These are phyloP conservation scores for Pseudorhiza aurosa DNA, from an alignment of 30 jellyfish, hydroid and myxozoan genomes.

Conservation along the genomic window DNA sequence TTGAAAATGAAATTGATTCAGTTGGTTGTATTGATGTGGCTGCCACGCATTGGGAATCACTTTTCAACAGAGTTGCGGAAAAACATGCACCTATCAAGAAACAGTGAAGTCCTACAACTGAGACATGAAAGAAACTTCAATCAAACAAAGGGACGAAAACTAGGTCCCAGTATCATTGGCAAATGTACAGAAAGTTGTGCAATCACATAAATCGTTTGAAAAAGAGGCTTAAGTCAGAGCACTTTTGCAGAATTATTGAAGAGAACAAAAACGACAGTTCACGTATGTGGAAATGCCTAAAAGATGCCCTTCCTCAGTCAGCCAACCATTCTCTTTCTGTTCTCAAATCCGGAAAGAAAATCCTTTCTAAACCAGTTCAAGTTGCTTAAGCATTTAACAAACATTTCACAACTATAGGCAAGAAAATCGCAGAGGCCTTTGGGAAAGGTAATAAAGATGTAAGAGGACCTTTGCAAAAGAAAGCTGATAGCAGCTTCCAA, in stretches of 20 bases:
- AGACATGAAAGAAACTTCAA: slow-evolving; percentile 66
- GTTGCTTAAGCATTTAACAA: slow-evolving; percentile 44
- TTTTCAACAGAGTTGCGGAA: too few species aligned
- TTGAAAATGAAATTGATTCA: too few species aligned
- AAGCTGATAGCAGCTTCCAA: slow-evolving; percentile 38
- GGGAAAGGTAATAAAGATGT: slow-evolving; percentile 41
- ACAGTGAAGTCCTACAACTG: slow-evolving; percentile 47
- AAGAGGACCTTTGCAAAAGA: slow-evolving; percentile 54
- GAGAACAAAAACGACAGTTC: slow-evolving; percentile 58
- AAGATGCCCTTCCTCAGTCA: slow-evolving; percentile 64
- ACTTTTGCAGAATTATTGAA: slow-evolving; percentile 66
- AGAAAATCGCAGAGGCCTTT: slow-evolving; percentile 64
- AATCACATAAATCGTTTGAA: slow-evolving; percentile 41
- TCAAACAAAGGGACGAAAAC: slow-evolving; percentile 50
- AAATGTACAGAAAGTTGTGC: slow-evolving; percentile 52
- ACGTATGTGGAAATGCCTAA: slow-evolving; percentile 60
- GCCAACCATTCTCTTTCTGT: slow-evolving; percentile 31
- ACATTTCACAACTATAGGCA: slow-evolving; percentile 47
- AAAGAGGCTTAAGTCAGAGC: slow-evolving; percentile 61
- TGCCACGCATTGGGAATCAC: too few species aligned
- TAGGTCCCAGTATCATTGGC: slow-evolving; percentile 55
- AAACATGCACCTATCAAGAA: too few species aligned
- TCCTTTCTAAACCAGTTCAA: slow-evolving; percentile 31
- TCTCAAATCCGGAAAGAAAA: slow-evolving; percentile 46
- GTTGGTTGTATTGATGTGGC: too few species aligned